Percentiles rank a stretch among this genome's conserved stretches.
Evolutionary conservation across 2,797 vertebrate species (phyloP).

Genomic region (Dipus sagitta): DNA sequence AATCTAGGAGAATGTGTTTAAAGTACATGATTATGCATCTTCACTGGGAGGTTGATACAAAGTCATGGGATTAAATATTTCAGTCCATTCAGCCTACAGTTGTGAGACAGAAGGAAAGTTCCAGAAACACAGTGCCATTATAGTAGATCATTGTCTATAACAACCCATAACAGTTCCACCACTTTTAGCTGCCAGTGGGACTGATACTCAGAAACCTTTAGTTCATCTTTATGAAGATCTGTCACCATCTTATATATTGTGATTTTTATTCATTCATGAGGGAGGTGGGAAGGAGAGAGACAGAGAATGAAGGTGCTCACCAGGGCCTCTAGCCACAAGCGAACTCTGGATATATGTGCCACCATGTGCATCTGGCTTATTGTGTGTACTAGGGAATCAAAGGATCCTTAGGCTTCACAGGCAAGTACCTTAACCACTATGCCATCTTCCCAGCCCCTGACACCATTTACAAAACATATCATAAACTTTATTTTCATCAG

Average conservation of each 20-base stretch:
- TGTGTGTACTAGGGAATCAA: too few relatives aligned
- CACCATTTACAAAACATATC: background rate
- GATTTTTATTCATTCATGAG: too few relatives aligned
- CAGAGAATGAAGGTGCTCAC: too few relatives aligned
- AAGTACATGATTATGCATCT: background rate
- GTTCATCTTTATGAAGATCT: slow-evolving; percentile 25
- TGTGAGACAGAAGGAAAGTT: background rate
- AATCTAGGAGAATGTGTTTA: background rate
- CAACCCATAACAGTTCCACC: background rate
- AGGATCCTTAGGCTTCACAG: too few relatives aligned
- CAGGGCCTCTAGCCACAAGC: too few relatives aligned
- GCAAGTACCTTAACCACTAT: too few relatives aligned
- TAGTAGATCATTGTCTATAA: background rate
- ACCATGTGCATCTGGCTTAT: too few relatives aligned
- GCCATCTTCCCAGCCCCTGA: too few relatives aligned
- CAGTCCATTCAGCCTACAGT: background rate
- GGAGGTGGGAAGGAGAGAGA: too few relatives aligned
- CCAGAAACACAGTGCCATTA: background rate
- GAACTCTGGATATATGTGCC: too few relatives aligned
- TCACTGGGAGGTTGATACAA: slow-evolving; percentile 8
- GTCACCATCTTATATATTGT: background rate
- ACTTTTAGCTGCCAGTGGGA: background rate
- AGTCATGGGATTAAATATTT: background rate
- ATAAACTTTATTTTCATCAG: slow-evolving; percentile 28
- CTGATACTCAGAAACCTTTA: background rate